phyloP scores from a whole-genome alignment of 2,113 vertebrate species.

The Hemicordylus capensis region DNA sequence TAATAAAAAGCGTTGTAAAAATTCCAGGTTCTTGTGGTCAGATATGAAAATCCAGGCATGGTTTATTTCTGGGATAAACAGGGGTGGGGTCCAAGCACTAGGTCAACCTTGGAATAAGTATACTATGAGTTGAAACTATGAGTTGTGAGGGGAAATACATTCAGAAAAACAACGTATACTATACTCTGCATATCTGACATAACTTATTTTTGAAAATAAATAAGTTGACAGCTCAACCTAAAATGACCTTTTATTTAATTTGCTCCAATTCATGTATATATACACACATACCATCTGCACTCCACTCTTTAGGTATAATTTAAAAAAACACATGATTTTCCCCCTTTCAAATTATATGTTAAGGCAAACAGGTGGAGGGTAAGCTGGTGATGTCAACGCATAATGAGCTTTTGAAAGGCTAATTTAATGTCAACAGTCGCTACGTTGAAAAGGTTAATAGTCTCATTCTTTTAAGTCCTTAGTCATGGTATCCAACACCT shows the following conservation, averaged over 20 bases:
- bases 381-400: not conserved
- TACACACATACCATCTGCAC: rapidly evolving
- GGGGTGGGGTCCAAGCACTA: slow-evolving; percentile 16
- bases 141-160: not conserved
- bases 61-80: slow-evolving; percentile 38
- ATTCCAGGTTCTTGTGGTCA: slow-evolving; percentile 69
- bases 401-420: not conserved
- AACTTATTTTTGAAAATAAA: slow-evolving; percentile 29
- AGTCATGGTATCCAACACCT: rapidly evolving
- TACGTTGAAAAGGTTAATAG: not conserved
- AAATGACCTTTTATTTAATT: not conserved
- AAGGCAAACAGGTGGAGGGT: not conserved
- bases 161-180: slow-evolving; percentile 52
- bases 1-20: slow-evolving; percentile 58
- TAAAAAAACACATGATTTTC: not conserved
- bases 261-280: rapidly evolving
- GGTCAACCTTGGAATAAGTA: slow-evolving; percentile 52
- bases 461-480: not conserved
- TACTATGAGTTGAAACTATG: slow-evolving; percentile 42
- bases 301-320: not conserved
- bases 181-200: not conserved
- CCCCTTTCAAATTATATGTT: not conserved
- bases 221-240: slow-evolving; percentile 20
- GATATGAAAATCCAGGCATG: slow-evolving; percentile 36
- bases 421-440: not conserved